phyloP scores from a whole-genome alignment of 2,888 invertebrate species.

The Bedellia somnulentella region DNA sequence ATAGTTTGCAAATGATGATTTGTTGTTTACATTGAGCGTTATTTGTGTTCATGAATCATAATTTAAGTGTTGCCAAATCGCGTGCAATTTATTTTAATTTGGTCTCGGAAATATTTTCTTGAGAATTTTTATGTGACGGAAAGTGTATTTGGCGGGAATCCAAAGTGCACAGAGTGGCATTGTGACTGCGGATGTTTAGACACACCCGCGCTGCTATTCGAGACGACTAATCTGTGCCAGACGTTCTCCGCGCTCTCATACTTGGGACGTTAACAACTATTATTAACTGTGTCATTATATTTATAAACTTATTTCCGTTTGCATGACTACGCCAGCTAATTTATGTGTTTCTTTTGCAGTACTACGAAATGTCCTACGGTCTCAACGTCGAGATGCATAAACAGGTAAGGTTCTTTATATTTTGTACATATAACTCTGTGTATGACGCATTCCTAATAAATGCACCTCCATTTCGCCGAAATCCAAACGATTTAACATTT shows the following conservation, averaged over 20 bases:
- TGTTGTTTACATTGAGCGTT: too few species aligned
- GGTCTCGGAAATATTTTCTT: constrained; percentile 52
- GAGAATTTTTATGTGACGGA: constrained; percentile 57
- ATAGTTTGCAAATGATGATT: too few species aligned
- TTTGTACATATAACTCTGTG: too few species aligned
- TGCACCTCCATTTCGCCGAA: constrained; percentile 24
- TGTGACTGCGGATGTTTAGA: constrained; percentile 58
- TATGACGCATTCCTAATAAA: too few species aligned
- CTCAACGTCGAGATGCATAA: constrained; percentile 98
- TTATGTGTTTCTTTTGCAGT: constrained; percentile 70
- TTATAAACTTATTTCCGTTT: too few species aligned
- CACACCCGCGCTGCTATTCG: constrained; percentile 50
- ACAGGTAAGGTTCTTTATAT: constrained; percentile 76
- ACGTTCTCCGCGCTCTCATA: too few species aligned
- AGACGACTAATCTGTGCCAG: constrained; percentile 53
- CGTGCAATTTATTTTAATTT: constrained; percentile 60
- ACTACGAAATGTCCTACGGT: constrained; percentile 97
- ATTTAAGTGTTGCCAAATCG: constrained; percentile 62
- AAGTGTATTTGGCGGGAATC: constrained; percentile 51
- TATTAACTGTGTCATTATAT: too few species aligned
- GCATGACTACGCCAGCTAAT: too few species aligned
- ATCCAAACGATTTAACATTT: too few species aligned
- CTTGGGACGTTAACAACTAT: too few species aligned
- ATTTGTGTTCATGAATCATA: constrained; percentile 60
- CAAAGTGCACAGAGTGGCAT: constrained; percentile 44